Evolutionary conservation across 2,113 vertebrate species (phyloP).

Genomic region (Microtus oregoni): DNA sequence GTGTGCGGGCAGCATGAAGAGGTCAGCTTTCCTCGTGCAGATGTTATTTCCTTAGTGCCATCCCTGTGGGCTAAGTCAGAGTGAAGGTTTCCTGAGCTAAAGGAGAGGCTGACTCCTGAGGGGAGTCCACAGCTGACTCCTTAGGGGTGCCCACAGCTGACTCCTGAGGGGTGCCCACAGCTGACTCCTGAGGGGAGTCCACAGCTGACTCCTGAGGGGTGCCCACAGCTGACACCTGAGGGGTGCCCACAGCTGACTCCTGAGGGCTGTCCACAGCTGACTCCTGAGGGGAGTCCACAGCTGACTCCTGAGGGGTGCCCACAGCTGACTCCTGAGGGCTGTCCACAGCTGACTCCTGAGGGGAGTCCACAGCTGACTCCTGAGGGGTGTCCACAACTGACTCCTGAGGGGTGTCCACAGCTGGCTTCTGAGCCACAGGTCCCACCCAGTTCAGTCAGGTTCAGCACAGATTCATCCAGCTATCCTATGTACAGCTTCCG

Average conservation of each 20-base stretch:
- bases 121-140: conserved; percentile 7
- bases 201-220: conserved; percentile 7
- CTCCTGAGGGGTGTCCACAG: not conserved
- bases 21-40: not conserved
- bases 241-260: no score
- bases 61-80: conserved; percentile 9
- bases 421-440: not conserved
- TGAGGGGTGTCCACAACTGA: not conserved
- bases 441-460: not conserved
- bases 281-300: no score
- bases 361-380: not conserved
- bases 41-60: conserved; percentile 23
- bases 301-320: not conserved
- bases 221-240: not conserved
- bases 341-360: conserved; percentile 1
- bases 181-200: not conserved
- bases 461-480: not conserved
- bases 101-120: conserved; percentile 7
- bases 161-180: not conserved
- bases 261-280: not conserved
- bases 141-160: not conserved
- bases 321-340: conserved; percentile 5
- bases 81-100: conserved; percentile 2
- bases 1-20: not conserved
- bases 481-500: not conserved